Base-by-base conservation (phyloP, 2,797 vertebrate species). In the Microctenopoma stevenorrisi region DNA sequence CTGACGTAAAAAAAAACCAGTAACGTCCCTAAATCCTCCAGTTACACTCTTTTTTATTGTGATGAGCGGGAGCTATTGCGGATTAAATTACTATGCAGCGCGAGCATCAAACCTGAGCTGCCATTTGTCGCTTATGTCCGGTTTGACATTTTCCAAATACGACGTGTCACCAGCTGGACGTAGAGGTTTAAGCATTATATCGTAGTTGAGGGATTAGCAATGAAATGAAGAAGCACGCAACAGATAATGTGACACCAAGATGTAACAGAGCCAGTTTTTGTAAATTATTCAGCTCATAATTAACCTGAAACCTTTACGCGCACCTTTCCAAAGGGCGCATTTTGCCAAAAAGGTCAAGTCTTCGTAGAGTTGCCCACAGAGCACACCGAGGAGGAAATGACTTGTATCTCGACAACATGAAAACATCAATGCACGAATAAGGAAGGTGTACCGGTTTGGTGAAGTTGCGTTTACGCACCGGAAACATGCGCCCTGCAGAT, bases 271-370 rank as follows among this genome's bases (percentile, higher is more conserved):
- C 74, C n/a, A 50, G 62, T 48, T 78, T 48, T 68, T 59, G 53
- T 86, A 42, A 83, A 91, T 88, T 86, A 84, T 81, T 89, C 53
- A 90, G 52, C 37, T 37, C 68, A 48, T 50, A 68, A 71, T 82
- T 59, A 67, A 66, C 49, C 14, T 0, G 61, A 53, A 72, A 50
- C 68, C 57, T 78, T 78, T 75, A 76, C 62, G 72, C 53, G 13
- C 73, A 66, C 30, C 55, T 66, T 25, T 68, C 55, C 55, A 54
- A 0, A 51, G 64, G 80, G 65, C 74, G 76, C 79, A 71, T 51
- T 70, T 74, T 58, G 60, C 57, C 72, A 54, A 54, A 62, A 22
- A 55, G 51, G 12, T 48, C 47, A 42, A 16, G 56, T 64, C 5
- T 26, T 64, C 56, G 30, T 44, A 16, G 6, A 42, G 2, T 10